Conservation (phyloP, 23 tunicate genomes). For the Styela clava region DNA sequence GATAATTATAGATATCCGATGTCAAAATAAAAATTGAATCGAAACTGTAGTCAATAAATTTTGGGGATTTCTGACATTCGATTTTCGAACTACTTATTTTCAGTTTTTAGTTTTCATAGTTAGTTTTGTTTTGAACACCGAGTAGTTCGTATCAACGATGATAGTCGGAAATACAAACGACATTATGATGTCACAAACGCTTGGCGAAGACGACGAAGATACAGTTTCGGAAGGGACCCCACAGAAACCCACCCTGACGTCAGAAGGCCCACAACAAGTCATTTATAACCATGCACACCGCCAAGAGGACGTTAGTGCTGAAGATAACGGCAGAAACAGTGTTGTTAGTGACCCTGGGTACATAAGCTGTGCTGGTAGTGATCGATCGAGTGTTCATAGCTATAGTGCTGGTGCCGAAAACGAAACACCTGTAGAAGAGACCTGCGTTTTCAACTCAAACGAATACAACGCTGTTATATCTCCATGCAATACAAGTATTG, state of each 20-base stretch:
- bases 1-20: background rate
- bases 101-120: background rate
- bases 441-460: background rate
- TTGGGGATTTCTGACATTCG: background rate
- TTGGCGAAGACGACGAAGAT: background rate
- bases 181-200: constrained; percentile 9
- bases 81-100: background rate
- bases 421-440: background rate
- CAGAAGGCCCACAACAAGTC: background rate
- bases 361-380: constrained; percentile 13
- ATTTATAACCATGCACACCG: background rate
- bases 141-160: constrained; percentile 5
- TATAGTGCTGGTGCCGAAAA: background rate
- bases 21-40: background rate
- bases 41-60: background rate
- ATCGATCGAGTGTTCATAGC: background rate
- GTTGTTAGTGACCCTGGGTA: constrained; percentile 32
- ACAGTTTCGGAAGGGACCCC: constrained; percentile 1
- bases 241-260: background rate
- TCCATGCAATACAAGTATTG: constrained; percentile 18
- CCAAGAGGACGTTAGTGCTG: background rate
- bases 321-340: constrained; percentile 11
- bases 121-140: background rate
- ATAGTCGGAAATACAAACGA: constrained; percentile 8
- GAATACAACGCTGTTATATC: constrained; percentile 33